Conservation (phyloP, 92 coral and sea anemone genomes). For the Epizoanthus ramosus region DNA sequence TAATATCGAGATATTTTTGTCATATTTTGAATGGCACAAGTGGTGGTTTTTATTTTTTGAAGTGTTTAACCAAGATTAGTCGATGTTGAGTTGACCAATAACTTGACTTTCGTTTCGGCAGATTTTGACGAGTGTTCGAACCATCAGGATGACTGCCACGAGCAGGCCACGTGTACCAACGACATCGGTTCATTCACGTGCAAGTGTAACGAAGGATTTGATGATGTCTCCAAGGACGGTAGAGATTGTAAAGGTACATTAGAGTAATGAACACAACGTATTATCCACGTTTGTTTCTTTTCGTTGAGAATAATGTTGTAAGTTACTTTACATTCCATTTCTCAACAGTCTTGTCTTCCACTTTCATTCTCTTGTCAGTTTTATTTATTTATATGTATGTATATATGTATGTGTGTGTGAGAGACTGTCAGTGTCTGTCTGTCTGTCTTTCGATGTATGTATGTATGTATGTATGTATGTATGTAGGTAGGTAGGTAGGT, state of each 20-base stretch:
- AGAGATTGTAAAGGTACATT: conserved; percentile 29
- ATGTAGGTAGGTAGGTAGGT: background rate
- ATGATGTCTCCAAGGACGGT: conserved; percentile 19
- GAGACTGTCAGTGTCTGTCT: no score
- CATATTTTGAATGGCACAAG: no score
- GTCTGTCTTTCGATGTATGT: background rate
- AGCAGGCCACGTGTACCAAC: conserved; percentile 25
- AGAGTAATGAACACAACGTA: no score
- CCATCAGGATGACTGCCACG: conserved; percentile 38
- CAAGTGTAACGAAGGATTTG: conserved; percentile 28
- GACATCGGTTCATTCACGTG: conserved; percentile 24
- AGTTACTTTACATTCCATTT: no score
- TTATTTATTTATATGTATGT: no score
- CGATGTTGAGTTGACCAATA: background rate
- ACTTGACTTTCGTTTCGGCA: background rate
- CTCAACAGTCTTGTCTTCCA: no score
- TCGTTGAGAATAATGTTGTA: no score
- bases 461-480: background rate
- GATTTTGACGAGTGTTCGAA: conserved; percentile 35
- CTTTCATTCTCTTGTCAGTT: no score
- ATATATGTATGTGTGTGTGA: no score
- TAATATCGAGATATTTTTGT: no score
- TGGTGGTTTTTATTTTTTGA: no score
- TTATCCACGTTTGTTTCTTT: no score
- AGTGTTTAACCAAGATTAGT: background rate